Evolutionary conservation across 1,140 invertebrate genomes (phyloP).

Genomic region (Polypedilum pembai): DNA sequence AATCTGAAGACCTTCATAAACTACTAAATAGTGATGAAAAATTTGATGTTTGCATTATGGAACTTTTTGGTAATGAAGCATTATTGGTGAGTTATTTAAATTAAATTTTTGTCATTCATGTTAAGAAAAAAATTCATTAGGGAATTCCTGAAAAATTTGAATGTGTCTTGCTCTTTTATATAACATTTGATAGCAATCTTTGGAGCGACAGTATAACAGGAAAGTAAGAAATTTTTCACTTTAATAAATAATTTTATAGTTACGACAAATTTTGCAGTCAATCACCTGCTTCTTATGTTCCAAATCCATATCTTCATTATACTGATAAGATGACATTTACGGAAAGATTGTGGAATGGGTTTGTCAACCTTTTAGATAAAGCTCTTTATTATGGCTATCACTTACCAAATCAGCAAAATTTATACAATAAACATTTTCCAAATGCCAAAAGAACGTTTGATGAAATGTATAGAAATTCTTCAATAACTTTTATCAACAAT

Average conservation of each 20-base stretch:
- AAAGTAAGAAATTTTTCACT: slow-evolving; percentile 24
- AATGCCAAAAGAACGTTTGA: slow-evolving; percentile 32
- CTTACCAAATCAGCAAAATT: slow-evolving; percentile 38
- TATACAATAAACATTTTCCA: slow-evolving; percentile 43
- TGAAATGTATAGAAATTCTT: slow-evolving; percentile 40
- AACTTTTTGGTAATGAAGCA: slow-evolving; percentile 40
- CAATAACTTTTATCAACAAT: slow-evolving; percentile 49
- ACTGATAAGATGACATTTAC: slow-evolving; percentile 43
- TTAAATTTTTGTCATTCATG: too few relatives aligned
- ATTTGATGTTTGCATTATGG: slow-evolving; percentile 39
- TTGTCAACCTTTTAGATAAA: slow-evolving; percentile 31
- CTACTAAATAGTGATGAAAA: slow-evolving; percentile 39
- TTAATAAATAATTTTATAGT: not conserved
- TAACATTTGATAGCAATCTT: slow-evolving; percentile 41
- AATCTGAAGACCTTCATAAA: slow-evolving; percentile 39
- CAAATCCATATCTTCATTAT: slow-evolving; percentile 36
- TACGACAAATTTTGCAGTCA: slow-evolving; percentile 39
- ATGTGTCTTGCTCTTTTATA: slow-evolving; percentile 38
- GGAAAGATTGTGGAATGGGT: slow-evolving; percentile 43
- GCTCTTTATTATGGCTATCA: slow-evolving; percentile 30
- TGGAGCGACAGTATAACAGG: slow-evolving; percentile 41
- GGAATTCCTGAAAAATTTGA: not conserved
- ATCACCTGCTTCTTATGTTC: slow-evolving; percentile 40
- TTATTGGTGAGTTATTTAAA: not conserved
- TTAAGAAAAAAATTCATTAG: too few relatives aligned